A percentile compares a stretch with the other conserved stretches of the same genome.
phyloP scores from a whole-genome alignment of 2,113 vertebrate genomes.

The Cochlearius cochlearius region DNA sequence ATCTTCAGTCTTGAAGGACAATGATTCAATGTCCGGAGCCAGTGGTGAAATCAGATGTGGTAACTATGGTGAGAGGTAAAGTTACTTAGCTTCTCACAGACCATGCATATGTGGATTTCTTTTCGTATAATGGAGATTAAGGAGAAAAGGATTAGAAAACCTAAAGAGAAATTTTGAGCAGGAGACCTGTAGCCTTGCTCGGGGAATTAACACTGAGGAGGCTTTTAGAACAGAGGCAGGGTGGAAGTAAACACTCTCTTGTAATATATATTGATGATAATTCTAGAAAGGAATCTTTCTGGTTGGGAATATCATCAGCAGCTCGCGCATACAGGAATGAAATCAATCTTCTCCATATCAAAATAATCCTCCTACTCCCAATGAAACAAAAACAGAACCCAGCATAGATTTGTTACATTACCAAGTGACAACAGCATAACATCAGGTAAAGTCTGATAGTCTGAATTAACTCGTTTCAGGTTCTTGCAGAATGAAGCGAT shows the following conservation, averaged over 20 bases:
- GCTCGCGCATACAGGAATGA: background rate
- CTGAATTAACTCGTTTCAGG: background rate
- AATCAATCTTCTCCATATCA: conserved; percentile 30
- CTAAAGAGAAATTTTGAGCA: conserved; percentile 42
- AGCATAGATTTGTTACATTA: background rate
- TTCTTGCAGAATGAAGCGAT: background rate
- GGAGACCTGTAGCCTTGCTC: conserved; percentile 59
- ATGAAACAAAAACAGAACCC: background rate
- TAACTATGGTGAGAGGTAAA: conserved; percentile 70
- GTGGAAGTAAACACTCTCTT: conserved; percentile 24
- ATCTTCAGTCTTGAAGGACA: conserved; percentile 41
- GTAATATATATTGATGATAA: conserved; percentile 37
- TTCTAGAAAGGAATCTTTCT: conserved; percentile 58
- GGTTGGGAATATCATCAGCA: conserved; percentile 16
- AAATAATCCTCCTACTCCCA: conserved; percentile 38
- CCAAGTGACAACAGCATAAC: background rate
- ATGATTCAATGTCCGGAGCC: conserved; percentile 41
- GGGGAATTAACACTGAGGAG: conserved; percentile 26
- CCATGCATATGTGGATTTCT: conserved; percentile 45
- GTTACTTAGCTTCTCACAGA: conserved; percentile 56
- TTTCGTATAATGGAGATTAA: conserved; percentile 31
- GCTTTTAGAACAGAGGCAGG: conserved; percentile 39
- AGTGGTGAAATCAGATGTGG: conserved; percentile 62
- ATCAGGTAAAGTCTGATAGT: conserved; percentile 5
- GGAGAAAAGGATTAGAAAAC: conserved; percentile 56